Evolutionary conservation across 1,140 invertebrate genomes (phyloP).

Genomic region (Alviniconcha marisindica): DNA sequence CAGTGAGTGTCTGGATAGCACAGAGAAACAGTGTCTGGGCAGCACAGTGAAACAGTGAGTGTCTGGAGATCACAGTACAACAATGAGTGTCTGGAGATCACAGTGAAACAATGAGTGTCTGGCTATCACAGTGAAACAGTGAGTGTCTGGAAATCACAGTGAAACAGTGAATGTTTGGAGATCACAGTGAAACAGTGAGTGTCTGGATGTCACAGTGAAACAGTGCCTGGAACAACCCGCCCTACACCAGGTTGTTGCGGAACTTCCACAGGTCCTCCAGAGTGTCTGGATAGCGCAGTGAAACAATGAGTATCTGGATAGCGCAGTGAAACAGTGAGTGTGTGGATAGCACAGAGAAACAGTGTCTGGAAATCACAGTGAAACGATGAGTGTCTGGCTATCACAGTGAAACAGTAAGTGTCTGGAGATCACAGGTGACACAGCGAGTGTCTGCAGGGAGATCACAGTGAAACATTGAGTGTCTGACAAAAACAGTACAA

Average conservation of each 20-base stretch:
- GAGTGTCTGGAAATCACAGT: neutral
- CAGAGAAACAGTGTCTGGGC: neutral
- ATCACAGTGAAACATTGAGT: neutral
- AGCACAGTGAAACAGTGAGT: too few species aligned
- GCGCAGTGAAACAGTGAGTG: too few species aligned
- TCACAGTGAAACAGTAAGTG: too few species aligned
- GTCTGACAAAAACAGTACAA: neutral
- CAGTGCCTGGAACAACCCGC: conserved; percentile 67
- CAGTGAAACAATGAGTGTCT: too few species aligned
- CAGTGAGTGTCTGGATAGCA: neutral
- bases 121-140: neutral
- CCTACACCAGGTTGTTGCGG: conserved; percentile 67
- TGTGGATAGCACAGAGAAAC: neutral
- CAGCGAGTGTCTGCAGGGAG: too few species aligned
- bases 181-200: too few species aligned
- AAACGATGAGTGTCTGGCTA: too few species aligned
- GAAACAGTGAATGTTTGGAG: neutral
- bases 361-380: neutral
- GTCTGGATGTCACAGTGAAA: too few species aligned
- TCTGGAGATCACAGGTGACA: too few species aligned
- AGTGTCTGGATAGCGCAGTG: conserved; percentile 47
- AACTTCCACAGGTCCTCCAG: conserved; percentile 62
- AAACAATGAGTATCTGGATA: too few species aligned
- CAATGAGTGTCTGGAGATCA: too few species aligned
- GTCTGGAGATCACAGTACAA: too few species aligned